Conservation (phyloP, 2,797 vertebrate species). For the Distichodus sexfasciatus region DNA sequence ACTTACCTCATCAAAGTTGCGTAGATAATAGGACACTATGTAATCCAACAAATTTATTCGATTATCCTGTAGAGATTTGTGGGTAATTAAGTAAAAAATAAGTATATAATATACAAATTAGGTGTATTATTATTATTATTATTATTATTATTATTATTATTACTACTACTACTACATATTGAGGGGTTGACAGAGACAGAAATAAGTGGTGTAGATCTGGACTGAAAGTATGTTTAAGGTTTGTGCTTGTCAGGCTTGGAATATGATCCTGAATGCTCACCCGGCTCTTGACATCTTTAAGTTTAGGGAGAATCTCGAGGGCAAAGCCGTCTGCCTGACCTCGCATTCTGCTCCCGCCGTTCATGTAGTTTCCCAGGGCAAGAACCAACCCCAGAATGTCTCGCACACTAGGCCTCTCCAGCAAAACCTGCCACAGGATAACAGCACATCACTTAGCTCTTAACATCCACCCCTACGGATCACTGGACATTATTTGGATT, state of each 20-base stretch:
- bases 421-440: conserved; percentile 71
- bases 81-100: not conserved
- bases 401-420: conserved; percentile 78
- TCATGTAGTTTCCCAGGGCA: conserved; percentile 97
- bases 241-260: not conserved
- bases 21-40: conserved; percentile 89
- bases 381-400: conserved; percentile 88
- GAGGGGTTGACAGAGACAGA: no score
- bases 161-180: no score
- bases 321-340: conserved; percentile 96
- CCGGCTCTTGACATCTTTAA: conserved; percentile 96
- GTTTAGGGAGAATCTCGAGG: conserved; percentile 95
- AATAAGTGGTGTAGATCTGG: no score
- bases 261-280: no score
- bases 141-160: no score
- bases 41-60: conserved; percentile 89
- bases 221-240: no score
- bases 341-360: conserved; percentile 88
- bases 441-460: not conserved
- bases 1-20: conserved; percentile 85
- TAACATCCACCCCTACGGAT: not conserved
- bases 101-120: not conserved
- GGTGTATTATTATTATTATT: no score
- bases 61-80: conserved; percentile 76
- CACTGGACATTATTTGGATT: no score